Conservation (phyloP, 1,140 invertebrate genomes). For the Drosophila micromelanica region DNA sequence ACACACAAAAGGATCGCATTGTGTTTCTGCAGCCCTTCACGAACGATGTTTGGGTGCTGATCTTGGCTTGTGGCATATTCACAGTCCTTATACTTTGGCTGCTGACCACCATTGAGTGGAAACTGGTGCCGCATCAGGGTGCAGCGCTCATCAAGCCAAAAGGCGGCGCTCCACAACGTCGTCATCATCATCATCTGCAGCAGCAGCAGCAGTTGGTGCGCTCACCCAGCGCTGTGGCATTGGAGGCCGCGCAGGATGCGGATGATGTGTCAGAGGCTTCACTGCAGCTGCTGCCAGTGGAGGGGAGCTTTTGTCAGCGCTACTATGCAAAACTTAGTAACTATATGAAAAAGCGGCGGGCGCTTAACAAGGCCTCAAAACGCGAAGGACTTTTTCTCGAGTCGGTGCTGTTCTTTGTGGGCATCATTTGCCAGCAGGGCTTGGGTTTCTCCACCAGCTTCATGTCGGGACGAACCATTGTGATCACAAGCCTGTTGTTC, state of each 20-base stretch:
- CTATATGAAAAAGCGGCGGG: slow-evolving; percentile 37
- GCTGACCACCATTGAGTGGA: slow-evolving; percentile 72
- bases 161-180: slow-evolving; percentile 52
- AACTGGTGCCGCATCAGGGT: slow-evolving; percentile 65
- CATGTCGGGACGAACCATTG: slow-evolving; percentile 86
- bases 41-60: slow-evolving; percentile 86
- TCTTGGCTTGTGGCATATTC: slow-evolving; percentile 73
- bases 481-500: slow-evolving; percentile 88
- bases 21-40: slow-evolving; percentile 87
- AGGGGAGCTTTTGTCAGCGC: slow-evolving; percentile 47
- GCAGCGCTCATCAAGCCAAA: slow-evolving; percentile 67
- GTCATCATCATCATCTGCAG: slow-evolving; percentile 27
- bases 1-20: slow-evolving; percentile 86
- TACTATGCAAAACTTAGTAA: slow-evolving; percentile 44
- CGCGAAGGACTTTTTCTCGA: slow-evolving; percentile 73
- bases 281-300: slow-evolving; percentile 7
- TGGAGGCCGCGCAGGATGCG: neutral
- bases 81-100: slow-evolving; percentile 76
- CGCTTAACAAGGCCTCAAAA: slow-evolving; percentile 27
- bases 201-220: slow-evolving; percentile 3
- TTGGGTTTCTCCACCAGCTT: slow-evolving; percentile 84
- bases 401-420: slow-evolving; percentile 82
- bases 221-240: neutral
- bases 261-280: slow-evolving; percentile 22
- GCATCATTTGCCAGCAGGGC: slow-evolving; percentile 85